Percentiles rank a stretch among this genome's conserved stretches.
These are phyloP conservation scores for Oxygymnocypris stewartii DNA, from an alignment of 2,113 vertebrate genomes.

Conservation along the genomic window DNA sequence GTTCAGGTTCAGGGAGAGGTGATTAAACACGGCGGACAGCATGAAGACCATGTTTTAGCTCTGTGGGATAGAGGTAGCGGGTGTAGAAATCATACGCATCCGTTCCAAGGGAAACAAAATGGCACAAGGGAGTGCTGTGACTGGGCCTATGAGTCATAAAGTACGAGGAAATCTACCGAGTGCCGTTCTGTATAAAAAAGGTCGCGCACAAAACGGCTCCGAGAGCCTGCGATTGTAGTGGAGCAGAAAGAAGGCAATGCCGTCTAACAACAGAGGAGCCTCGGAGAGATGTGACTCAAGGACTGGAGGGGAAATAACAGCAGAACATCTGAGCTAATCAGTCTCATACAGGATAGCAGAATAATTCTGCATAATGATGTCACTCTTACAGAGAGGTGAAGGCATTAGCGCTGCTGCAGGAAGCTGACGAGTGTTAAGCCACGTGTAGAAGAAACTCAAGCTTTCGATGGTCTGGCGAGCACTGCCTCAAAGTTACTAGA, in stretches of 20 bases:
- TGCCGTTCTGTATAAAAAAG: slow-evolving; percentile 4
- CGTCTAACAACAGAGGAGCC: slow-evolving; percentile 12
- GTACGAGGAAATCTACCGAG: slow-evolving; percentile 46
- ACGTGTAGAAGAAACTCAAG: neutral
- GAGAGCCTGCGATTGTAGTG: neutral
- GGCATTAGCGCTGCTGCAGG: neutral
- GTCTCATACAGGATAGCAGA: slow-evolving; percentile 35
- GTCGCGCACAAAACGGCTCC: neutral
- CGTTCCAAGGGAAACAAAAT: slow-evolving; percentile 47
- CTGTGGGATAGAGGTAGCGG: slow-evolving; percentile 34
- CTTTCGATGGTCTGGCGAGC: neutral
- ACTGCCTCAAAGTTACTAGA: slow-evolving; percentile 26
- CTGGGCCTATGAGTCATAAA: slow-evolving; percentile 51
- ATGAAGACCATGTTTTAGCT: slow-evolving; percentile 46
- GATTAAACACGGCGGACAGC: slow-evolving; percentile 29
- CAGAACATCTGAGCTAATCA: slow-evolving; percentile 17
- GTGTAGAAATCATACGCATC: slow-evolving; percentile 22
- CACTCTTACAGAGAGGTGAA: slow-evolving; percentile 18
- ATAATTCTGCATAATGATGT: slow-evolving; percentile 39
- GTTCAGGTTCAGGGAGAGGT: slow-evolving; percentile 21
- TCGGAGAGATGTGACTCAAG: slow-evolving; percentile 5
- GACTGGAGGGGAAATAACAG: slow-evolving; percentile 15
- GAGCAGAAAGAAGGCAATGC: slow-evolving; percentile 1
- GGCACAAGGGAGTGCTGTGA: slow-evolving; percentile 48
- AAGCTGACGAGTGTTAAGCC: neutral